These are phyloP conservation scores for Serrognathus titanus DNA, from an alignment of 2,888 invertebrate species.

Conservation along the genomic window DNA sequence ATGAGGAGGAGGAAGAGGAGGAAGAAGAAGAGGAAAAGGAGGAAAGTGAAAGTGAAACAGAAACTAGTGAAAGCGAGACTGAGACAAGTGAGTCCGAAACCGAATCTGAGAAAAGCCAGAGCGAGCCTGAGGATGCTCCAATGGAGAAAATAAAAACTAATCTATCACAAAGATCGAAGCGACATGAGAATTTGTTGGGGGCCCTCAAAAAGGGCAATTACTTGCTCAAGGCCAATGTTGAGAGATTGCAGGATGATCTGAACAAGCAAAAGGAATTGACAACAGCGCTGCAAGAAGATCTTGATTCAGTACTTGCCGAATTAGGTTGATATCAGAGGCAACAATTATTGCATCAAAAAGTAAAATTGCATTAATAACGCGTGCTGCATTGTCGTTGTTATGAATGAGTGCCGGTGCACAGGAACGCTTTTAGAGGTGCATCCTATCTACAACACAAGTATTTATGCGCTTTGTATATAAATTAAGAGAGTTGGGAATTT, in stretches of 20 bases:
- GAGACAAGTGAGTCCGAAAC: conserved; percentile 62
- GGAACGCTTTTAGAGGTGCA: background rate
- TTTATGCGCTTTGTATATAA: conserved; percentile 14
- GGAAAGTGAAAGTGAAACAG: conserved; percentile 55
- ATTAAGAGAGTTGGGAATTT: conserved; percentile 11
- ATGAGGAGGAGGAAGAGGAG: conserved; percentile 55
- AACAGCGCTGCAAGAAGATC: conserved; percentile 71
- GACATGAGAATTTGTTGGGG: conserved; percentile 74
- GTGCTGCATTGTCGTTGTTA: background rate
- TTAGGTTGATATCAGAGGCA: conserved; percentile 58
- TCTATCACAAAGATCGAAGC: conserved; percentile 62
- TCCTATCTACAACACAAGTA: background rate
- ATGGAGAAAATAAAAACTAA: conserved; percentile 65
- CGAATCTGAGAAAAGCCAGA: conserved; percentile 60
- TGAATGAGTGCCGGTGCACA: background rate
- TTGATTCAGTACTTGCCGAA: conserved; percentile 83
- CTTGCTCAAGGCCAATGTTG: conserved; percentile 82
- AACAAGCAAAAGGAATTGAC: conserved; percentile 80
- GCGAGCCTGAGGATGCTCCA: conserved; percentile 61
- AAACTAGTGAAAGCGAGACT: conserved; percentile 64
- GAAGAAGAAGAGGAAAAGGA: conserved; percentile 55
- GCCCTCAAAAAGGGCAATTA: conserved; percentile 87
- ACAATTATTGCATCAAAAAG: conserved; percentile 4
- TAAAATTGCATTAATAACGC: background rate
- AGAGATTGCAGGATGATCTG: conserved; percentile 81